Evolutionary conservation across 2,113 vertebrate species (phyloP).

Genomic region (Cynopterus brachyotis): DNA sequence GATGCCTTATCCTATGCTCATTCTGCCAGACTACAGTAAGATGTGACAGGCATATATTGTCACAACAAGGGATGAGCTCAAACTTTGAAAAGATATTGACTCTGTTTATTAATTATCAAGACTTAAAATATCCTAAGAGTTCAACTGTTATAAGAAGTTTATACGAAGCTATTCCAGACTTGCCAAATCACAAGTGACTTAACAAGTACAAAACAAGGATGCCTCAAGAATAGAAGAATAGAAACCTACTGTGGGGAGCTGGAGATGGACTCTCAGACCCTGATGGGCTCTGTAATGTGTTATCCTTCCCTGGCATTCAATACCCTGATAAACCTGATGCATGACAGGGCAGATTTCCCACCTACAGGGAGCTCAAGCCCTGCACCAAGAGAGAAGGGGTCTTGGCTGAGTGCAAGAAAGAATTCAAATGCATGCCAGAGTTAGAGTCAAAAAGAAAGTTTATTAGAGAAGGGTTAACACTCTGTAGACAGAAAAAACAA

Average conservation of each 20-base stretch:
- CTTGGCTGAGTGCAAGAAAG: too few species aligned
- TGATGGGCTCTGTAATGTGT: background rate
- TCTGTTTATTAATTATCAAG: background rate
- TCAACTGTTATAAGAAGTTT: background rate
- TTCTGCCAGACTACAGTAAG: background rate
- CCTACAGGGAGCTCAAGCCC: too few species aligned
- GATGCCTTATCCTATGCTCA: background rate
- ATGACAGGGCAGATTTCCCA: too few species aligned
- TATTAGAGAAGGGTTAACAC: too few species aligned
- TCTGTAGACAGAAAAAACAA: too few species aligned
- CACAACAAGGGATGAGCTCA: background rate
- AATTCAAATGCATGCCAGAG: too few species aligned
- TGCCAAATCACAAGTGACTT: background rate
- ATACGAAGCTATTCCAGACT: background rate
- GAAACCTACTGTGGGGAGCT: background rate
- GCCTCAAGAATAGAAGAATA: background rate
- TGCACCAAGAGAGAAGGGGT: too few species aligned
- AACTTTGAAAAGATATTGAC: background rate
- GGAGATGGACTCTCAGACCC: background rate
- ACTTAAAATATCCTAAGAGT: background rate
- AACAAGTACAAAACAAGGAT: background rate
- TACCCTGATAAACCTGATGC: too few species aligned
- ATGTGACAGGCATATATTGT: background rate
- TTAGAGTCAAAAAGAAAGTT: too few species aligned
- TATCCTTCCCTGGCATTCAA: background rate